A percentile compares a stretch with the other conserved stretches of the same genome.
Conservation (phyloP, 2,113 vertebrate species). For the Melanocharis versteri region DNA sequence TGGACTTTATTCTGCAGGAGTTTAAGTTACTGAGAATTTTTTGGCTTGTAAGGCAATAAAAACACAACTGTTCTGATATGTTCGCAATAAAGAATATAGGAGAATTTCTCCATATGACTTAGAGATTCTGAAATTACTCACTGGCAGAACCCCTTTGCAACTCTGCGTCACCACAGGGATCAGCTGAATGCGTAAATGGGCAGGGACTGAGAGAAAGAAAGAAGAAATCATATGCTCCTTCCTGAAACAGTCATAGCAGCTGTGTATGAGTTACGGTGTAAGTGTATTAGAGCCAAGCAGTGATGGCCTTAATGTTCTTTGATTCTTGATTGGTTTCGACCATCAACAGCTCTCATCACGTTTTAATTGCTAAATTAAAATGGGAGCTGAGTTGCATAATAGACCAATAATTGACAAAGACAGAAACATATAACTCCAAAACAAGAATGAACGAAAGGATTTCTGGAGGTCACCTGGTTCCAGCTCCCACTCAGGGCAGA, state of each 20-base stretch:
- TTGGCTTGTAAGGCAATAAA: not conserved
- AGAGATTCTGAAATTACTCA: not conserved
- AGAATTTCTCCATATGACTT: not conserved
- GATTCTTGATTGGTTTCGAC: not conserved
- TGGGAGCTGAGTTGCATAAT: not conserved
- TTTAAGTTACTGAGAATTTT: not conserved
- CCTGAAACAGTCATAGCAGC: not conserved
- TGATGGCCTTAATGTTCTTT: not conserved
- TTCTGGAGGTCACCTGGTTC: not conserved
- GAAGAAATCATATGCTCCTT: not conserved
- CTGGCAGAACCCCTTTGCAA: not conserved
- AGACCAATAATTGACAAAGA: not conserved
- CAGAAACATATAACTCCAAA: not conserved
- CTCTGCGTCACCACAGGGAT: not conserved
- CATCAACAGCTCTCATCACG: not conserved
- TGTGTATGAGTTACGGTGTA: not conserved
- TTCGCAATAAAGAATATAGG: not conserved
- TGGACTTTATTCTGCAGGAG: not conserved
- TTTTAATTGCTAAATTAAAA: not conserved
- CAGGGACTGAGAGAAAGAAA: not conserved
- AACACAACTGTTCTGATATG: rapidly evolving
- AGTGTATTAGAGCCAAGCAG: not conserved
- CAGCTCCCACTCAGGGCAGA: not conserved
- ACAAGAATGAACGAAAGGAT: not conserved
- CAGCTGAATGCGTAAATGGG: not conserved